Evolutionary conservation across 2,113 vertebrate genomes (phyloP).

Genomic region (Eurystomus gularis): DNA sequence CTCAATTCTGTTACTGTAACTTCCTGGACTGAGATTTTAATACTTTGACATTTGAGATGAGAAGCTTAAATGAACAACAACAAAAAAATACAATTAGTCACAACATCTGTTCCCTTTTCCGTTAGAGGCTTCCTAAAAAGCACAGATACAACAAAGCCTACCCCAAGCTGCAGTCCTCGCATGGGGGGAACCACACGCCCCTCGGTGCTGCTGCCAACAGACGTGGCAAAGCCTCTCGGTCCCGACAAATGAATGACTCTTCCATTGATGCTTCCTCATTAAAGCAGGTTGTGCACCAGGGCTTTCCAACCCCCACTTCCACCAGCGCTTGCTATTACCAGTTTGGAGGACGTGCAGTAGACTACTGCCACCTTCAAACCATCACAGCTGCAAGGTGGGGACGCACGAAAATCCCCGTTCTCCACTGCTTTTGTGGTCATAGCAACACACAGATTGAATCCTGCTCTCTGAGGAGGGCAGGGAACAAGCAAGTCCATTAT

Average conservation of each 20-base stretch:
- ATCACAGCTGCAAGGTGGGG: not conserved
- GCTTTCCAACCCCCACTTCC: not conserved
- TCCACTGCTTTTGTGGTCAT: not conserved
- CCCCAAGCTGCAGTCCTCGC: not conserved
- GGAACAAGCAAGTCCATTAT: not conserved
- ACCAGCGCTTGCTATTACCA: not conserved
- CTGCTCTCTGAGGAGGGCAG: not conserved
- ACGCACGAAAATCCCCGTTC: not conserved
- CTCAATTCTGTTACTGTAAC: not conserved
- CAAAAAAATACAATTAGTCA: not conserved
- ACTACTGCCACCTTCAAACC: not conserved
- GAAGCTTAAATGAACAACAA: not conserved
- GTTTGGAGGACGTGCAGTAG: not conserved
- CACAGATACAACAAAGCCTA: not conserved
- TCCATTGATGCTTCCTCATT: not conserved
- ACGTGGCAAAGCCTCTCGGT: not conserved
- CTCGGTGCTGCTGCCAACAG: not conserved
- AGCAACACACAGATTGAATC: not conserved
- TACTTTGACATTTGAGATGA: not conserved
- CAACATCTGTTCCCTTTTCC: not conserved
- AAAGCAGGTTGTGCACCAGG: not conserved
- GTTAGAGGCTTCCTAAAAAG: not conserved
- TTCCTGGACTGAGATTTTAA: not conserved
- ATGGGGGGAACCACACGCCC: accelerated
- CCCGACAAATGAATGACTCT: not conserved